Conservation (phyloP, 1,140 invertebrate species). For the Bursaphelenchus mucronatus region DNA sequence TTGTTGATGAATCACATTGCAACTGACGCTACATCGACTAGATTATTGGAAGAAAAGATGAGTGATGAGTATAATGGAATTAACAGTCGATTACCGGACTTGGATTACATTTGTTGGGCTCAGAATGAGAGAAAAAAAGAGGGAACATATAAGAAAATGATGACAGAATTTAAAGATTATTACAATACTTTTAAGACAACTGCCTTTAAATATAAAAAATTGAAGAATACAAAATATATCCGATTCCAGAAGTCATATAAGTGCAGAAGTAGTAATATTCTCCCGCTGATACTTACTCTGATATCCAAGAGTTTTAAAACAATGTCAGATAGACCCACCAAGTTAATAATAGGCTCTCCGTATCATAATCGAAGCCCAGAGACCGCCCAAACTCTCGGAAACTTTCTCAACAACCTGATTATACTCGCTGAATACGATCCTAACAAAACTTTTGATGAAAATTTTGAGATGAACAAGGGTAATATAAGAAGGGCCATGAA, state of each 20-base stretch:
- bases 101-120: too few relatives aligned
- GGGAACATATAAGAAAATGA: too few relatives aligned
- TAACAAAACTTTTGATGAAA: conserved; percentile 4
- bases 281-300: neutral
- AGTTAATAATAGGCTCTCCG: conserved; percentile 1
- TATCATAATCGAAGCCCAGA: conserved; percentile 15
- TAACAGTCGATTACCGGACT: too few relatives aligned
- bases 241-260: neutral
- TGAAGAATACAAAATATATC: too few relatives aligned
- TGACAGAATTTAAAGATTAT: neutral
- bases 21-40: too few relatives aligned
- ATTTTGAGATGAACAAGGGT: neutral
- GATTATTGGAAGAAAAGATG: too few relatives aligned
- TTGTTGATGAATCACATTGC: too few relatives aligned
- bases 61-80: too few relatives aligned
- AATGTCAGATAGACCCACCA: neutral
- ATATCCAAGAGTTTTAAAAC: neutral
- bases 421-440: conserved; percentile 10
- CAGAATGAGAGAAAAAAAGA: too few relatives aligned
- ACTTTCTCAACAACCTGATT: conserved; percentile 32
- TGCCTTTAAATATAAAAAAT: neutral
- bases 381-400: conserved; percentile 18
- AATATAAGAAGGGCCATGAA: conserved; percentile 1
- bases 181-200: neutral
- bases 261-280: neutral